Evolutionary conservation across 2,797 vertebrate genomes (phyloP).

Genomic region (Moxostoma hubbsi): DNA sequence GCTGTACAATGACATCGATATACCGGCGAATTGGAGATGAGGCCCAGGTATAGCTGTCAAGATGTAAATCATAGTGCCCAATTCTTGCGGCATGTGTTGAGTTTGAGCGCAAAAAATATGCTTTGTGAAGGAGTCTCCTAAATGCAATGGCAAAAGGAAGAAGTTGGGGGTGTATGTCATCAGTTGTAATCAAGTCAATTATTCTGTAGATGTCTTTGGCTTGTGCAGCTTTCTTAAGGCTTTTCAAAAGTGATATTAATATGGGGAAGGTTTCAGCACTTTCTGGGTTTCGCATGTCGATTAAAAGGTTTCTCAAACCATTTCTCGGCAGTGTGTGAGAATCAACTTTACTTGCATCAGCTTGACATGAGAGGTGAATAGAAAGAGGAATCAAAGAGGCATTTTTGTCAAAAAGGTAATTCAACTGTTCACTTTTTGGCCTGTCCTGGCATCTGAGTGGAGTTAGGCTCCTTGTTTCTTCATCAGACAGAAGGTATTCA

Average conservation of each 20-base stretch:
- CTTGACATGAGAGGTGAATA: conserved; percentile 71
- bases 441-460: conserved; percentile 79
- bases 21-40: conserved; percentile 84
- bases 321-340: neutral
- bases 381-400: conserved; percentile 74
- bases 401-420: conserved; percentile 65
- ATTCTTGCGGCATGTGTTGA: conserved; percentile 59
- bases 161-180: conserved; percentile 81
- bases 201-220: conserved; percentile 67
- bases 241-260: conserved; percentile 72
- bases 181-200: conserved; percentile 76
- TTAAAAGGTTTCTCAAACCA: neutral
- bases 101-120: conserved; percentile 71
- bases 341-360: neutral
- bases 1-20: conserved; percentile 79
- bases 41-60: conserved; percentile 81
- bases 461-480: conserved; percentile 64
- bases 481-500: conserved; percentile 68
- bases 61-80: conserved; percentile 77
- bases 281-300: neutral
- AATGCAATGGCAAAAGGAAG: conserved; percentile 71
- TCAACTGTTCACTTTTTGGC: conserved; percentile 65
- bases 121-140: conserved; percentile 70
- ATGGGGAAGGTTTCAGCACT: conserved; percentile 64
- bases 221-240: conserved; percentile 63